Conservation (phyloP, 2,888 invertebrate genomes). For the Monopis laevigella region DNA sequence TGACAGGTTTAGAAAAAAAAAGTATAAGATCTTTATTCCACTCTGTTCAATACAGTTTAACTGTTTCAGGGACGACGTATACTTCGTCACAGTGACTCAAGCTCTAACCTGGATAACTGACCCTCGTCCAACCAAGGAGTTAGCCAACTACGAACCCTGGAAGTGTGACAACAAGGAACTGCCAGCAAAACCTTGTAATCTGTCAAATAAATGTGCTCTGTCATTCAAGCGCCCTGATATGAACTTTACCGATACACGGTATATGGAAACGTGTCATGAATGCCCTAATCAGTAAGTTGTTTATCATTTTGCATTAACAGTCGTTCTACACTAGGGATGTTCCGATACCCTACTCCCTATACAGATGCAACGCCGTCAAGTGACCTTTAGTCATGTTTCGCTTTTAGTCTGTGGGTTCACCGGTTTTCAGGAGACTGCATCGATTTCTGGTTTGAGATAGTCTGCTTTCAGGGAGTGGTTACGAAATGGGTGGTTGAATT, state of each 20-base stretch:
- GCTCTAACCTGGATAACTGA: slow-evolving; percentile 92
- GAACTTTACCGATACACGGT: slow-evolving; percentile 83
- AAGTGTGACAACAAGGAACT: slow-evolving; percentile 77
- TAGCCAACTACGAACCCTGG: slow-evolving; percentile 83
- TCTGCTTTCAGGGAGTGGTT: too few relatives aligned
- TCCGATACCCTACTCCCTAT: too few relatives aligned
- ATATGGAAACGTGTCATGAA: slow-evolving; percentile 87
- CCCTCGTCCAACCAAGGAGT: slow-evolving; percentile 74
- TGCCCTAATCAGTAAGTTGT: slow-evolving; percentile 77
- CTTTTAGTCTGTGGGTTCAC: too few relatives aligned
- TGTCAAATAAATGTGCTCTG: slow-evolving; percentile 85
- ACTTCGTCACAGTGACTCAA: slow-evolving; percentile 88
- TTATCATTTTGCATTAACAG: neutral
- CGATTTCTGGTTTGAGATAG: too few relatives aligned
- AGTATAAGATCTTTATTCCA: slow-evolving; percentile 15
- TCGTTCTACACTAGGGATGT: too few relatives aligned
- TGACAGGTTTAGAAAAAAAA: slow-evolving; percentile 14
- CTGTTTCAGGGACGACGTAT: slow-evolving; percentile 79
- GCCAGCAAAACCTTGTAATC: slow-evolving; percentile 80
- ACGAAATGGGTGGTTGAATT: too few relatives aligned
- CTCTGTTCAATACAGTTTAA: slow-evolving; percentile 13
- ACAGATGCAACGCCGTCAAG: too few relatives aligned
- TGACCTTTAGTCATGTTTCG: too few relatives aligned
- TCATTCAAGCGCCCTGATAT: slow-evolving; percentile 79
- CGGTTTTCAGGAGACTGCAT: too few relatives aligned